These are phyloP conservation scores for Actias luna DNA, from an alignment of 2,888 invertebrate species.

Conservation along the genomic window DNA sequence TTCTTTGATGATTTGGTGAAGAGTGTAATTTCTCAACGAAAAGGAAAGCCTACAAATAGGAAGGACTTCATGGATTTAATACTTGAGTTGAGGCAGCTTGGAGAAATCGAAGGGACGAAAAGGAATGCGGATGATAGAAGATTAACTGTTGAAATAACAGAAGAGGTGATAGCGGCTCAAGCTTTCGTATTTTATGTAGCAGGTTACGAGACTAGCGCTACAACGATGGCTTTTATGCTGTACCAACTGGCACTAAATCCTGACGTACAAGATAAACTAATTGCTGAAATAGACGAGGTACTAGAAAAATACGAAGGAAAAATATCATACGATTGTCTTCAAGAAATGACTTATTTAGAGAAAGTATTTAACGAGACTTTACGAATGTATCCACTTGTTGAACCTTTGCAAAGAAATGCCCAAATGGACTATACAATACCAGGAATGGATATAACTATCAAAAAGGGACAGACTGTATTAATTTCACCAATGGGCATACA, in stretches of 20 bases:
- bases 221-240: constrained; percentile 54
- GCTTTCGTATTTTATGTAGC: constrained; percentile 66
- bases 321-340: constrained; percentile 57
- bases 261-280: constrained; percentile 55
- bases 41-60: constrained; percentile 39
- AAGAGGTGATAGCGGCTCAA: constrained; percentile 57
- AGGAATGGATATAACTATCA: constrained; percentile 49
- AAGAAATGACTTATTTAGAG: constrained; percentile 60
- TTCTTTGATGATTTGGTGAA: constrained; percentile 44
- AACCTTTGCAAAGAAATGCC: constrained; percentile 56
- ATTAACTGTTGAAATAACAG: constrained; percentile 41
- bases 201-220: constrained; percentile 70
- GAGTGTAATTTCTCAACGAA: constrained; percentile 39
- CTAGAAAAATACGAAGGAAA: constrained; percentile 44
- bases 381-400: constrained; percentile 67
- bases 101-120: constrained; percentile 32
- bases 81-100: constrained; percentile 41
- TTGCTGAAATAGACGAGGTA: constrained; percentile 47
- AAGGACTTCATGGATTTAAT: constrained; percentile 57
- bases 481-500: constrained; percentile 62
- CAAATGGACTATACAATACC: constrained; percentile 51
- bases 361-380: constrained; percentile 62
- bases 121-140: constrained; percentile 26
- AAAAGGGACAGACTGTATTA: constrained; percentile 49
- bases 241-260: constrained; percentile 58